Conservation (phyloP, 2,113 vertebrate genomes). For the Prochilodus magdalenae region DNA sequence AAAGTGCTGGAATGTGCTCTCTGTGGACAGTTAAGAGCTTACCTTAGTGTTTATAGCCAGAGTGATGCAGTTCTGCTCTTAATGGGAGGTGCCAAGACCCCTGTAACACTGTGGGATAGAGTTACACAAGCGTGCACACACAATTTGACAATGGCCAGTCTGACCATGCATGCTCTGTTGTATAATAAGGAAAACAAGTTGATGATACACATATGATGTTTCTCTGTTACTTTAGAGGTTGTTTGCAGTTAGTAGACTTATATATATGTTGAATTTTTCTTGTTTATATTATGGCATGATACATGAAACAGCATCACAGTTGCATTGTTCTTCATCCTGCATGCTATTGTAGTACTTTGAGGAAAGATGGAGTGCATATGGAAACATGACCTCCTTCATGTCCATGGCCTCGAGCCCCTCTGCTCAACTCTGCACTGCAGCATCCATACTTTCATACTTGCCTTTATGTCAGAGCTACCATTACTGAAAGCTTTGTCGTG, state of each 20-base stretch:
- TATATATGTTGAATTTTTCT: not conserved
- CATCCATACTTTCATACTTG: slow-evolving; percentile 38
- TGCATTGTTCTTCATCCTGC: not conserved
- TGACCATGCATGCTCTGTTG: not conserved
- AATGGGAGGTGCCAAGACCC: slow-evolving; percentile 73
- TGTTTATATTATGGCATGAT: not conserved
- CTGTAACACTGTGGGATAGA: slow-evolving; percentile 72
- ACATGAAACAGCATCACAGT: not conserved
- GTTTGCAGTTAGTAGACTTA: not conserved
- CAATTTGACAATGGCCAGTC: slow-evolving; percentile 18
- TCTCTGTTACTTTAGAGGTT: not conserved
- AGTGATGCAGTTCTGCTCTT: slow-evolving; percentile 72
- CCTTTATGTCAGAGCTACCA: slow-evolving; percentile 53
- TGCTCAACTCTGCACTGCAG: slow-evolving; percentile 46
- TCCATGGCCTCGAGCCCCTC: slow-evolving; percentile 31
- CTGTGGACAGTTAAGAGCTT: slow-evolving; percentile 75
- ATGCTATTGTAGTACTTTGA: not conserved
- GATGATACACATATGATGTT: no score
- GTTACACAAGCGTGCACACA: slow-evolving; percentile 74
- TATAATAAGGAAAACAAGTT: not conserved
- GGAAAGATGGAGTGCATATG: slow-evolving; percentile 22
- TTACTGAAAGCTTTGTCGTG: slow-evolving; percentile 66
- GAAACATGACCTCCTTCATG: slow-evolving; percentile 15
- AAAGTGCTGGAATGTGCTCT: slow-evolving; percentile 79
- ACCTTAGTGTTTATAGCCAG: slow-evolving; percentile 74